A percentile compares a stretch with the other conserved stretches of the same genome.
phyloP scores from a whole-genome alignment of 2,113 vertebrate genomes.

The Podarcis cretensis region DNA sequence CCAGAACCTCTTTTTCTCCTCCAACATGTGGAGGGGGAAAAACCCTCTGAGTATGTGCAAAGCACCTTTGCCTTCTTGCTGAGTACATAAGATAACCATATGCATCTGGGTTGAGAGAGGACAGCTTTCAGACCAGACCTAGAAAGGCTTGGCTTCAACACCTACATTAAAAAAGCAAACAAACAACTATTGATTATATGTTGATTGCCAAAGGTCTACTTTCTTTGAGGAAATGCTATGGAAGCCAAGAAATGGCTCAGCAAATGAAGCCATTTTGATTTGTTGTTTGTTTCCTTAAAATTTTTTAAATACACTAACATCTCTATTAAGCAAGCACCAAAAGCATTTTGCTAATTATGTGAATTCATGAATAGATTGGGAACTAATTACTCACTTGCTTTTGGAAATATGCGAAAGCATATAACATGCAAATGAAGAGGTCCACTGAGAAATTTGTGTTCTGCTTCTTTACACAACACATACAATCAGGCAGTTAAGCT shows the following conservation, averaged over 20 bases:
- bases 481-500: conserved; percentile 73
- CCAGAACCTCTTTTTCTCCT: background rate
- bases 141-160: background rate
- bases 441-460: conserved; percentile 82
- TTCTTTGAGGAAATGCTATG: background rate
- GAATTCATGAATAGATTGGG: conserved; percentile 61
- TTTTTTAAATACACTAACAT: conserved; percentile 52
- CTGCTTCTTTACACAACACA: conserved; percentile 63
- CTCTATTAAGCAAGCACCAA: conserved; percentile 66
- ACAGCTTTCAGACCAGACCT: background rate
- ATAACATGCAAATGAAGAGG: conserved; percentile 77
- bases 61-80: too few relatives aligned
- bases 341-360: conserved; percentile 75
- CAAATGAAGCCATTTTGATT: background rate
- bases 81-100: background rate
- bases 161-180: background rate
- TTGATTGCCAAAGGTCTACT: background rate
- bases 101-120: background rate
- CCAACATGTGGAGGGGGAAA: background rate
- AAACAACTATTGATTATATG: background rate
- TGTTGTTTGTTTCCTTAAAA: conserved; percentile 23
- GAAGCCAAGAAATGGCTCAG: background rate
- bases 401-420: conserved; percentile 73
- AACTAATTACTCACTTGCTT: conserved; percentile 75
- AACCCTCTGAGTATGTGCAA: background rate